Evolutionary conservation across 2,113 vertebrate genomes (phyloP).

Genomic region (Dasypus novemcinctus): DNA sequence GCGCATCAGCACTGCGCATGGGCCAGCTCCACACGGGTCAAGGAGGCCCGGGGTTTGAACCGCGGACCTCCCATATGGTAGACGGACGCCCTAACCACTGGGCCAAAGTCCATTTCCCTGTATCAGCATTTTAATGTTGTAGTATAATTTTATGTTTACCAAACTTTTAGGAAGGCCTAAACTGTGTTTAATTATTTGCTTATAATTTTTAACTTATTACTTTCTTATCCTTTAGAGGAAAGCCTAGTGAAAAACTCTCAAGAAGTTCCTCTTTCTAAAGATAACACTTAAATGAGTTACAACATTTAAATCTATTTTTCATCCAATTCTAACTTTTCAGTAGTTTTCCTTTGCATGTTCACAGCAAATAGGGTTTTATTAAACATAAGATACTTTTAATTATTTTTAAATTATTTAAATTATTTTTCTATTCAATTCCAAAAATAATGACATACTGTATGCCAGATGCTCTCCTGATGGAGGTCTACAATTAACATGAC

Average conservation of each 20-base stretch:
- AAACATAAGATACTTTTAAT: constrained; percentile 32
- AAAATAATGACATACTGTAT: neutral
- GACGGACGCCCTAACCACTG: no score
- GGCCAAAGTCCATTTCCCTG: no score
- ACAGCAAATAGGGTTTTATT: constrained; percentile 38
- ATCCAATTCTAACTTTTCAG: constrained; percentile 50
- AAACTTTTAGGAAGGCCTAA: constrained; percentile 48
- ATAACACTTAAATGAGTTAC: constrained; percentile 15
- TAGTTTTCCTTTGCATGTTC: constrained; percentile 24
- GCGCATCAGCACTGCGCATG: no score
- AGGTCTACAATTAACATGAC: constrained; percentile 30
- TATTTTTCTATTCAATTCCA: constrained; percentile 21
- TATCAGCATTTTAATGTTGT: constrained; percentile 40
- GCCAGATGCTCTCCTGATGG: neutral
- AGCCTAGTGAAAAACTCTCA: constrained; percentile 10
- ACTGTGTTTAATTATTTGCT: neutral
- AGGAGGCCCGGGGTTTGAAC: no score
- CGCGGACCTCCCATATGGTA: no score
- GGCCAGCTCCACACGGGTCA: no score
- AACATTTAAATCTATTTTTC: constrained; percentile 39
- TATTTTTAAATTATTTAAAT: constrained; percentile 32
- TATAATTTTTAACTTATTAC: constrained; percentile 52
- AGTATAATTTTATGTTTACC: constrained; percentile 30
- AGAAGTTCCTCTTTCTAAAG: constrained; percentile 49
- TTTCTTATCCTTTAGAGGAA: constrained; percentile 13